Base-by-base conservation (phyloP, 2,113 vertebrate species). In the Copsychus sechellarum region DNA sequence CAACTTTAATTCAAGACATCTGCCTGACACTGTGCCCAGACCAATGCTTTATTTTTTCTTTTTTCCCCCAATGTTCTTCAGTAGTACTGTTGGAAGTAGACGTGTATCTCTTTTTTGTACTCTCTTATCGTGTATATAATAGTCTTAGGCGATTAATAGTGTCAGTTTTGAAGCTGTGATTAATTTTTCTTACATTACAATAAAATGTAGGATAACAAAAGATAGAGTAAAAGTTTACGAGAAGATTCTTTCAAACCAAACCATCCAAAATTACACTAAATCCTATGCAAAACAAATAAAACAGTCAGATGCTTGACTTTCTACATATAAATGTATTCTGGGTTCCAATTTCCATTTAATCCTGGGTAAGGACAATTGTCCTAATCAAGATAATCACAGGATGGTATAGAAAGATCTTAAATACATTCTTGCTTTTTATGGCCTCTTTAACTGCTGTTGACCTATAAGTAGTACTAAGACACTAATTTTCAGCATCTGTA, bases 1-100 rank as follows among this genome's bases (percentile, higher is more conserved):
- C 53, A 82, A 21, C 11, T 88, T 56, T 65, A 92, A 76, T 92
- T 79, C n/a, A 90, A 80, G 58, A 82, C 90, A 71, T 87, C 54
- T 95, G 51, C 33, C 64, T 95, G 78, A 92, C 50, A 61, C 28
- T 40, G 12, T 83, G n/a, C 62, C 62, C 67, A 73, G 48, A 77
- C 12, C 31, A 61, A 18, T 42, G 3, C 0, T 20, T 36, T 36
- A 8, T 36, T 36, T 69, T 38, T 38, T 36, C 14, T 26, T 34
- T 45, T 26, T 19, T 28, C 1, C 0, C 0, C 13, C 34, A 28
- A 10, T 62, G 12, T 5, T 64, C 5, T 50, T 83, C 50, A n/a
- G 5, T 88, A 80, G 56, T 69, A 57, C 6, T 31, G 4, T 25
- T 88, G n/a, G 24, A 87, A 79, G 9, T 72, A 72, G 36, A 47